Base-by-base conservation (phyloP, 2,797 vertebrate genomes). In the Hoplostethus mediterraneus region DNA sequence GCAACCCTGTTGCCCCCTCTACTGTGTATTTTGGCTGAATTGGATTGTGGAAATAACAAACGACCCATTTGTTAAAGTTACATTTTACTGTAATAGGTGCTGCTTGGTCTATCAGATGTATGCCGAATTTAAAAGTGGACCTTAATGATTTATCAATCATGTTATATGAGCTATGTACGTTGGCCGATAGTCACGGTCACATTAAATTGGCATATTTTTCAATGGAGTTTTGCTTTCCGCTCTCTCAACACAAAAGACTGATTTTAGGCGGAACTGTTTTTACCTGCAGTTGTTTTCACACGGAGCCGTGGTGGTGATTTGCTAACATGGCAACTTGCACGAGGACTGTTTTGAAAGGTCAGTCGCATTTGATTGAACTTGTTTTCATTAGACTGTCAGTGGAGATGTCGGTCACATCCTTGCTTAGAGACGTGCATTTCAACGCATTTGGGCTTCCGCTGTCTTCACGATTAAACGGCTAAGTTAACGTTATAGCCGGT, bases 271-370 rank as follows among this genome's bases (percentile, higher is more conserved):
- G 92, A 91, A 93, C 89, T 0, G 0, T 65, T 33, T 11, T 52
- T 1, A 17, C 0, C 1, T 1, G 0, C 10, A 12, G 0, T 17
- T 82, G 85, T 90, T 84, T 82, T 12, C 61, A 73, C 64, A 80
- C 92, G 93, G 85, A 81, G 12, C 3, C 21, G 21, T 21, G 21
- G 21, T 21, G 21, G 21, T 0, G 8, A 11, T 72, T 44, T 36
- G 45, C 67, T 71, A 79, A 89, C 49, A 95, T 95, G 94, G 93
- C 94, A 48, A 72, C 90, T 3, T 85, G 85, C 85, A 60, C 79
- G 52, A 82, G 85, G 65, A 81, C 17, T 7, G 17, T 82, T 17
- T 82, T 84, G 82, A 94, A 90, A 95, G 94, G 94, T 95, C 92
- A 94, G 94, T 67, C 68, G 48, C 13, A 65, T 67, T 69, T 47